Percentiles rank a stretch among this genome's conserved stretches.
Evolutionary conservation across 2,888 invertebrate genomes (phyloP).

Genomic region (Tetramorium bicarinatum): DNA sequence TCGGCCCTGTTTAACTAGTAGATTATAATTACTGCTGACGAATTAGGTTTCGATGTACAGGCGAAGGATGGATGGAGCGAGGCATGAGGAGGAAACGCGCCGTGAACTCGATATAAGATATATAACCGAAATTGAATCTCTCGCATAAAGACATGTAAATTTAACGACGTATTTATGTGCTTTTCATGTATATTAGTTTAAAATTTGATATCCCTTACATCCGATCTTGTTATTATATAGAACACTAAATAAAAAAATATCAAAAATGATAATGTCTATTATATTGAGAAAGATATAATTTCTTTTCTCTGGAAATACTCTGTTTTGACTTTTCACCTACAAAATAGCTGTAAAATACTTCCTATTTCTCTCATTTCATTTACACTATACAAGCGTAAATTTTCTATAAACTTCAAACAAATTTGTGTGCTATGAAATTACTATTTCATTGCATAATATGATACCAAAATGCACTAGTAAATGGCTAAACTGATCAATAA

Average conservation of each 20-base stretch:
- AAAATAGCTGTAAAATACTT: background rate
- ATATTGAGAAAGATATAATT: background rate
- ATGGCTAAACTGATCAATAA: conserved; percentile 10
- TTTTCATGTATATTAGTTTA: too few species aligned
- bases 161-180: background rate
- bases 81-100: background rate
- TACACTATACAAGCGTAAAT: background rate
- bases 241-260: background rate
- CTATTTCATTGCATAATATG: background rate
- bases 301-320: background rate
- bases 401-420: conserved; percentile 2
- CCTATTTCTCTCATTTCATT: background rate
- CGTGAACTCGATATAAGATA: conserved; percentile 4
- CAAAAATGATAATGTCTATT: background rate
- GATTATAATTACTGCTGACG: conserved; percentile 64
- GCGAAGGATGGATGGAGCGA: background rate
- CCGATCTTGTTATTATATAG: background rate
- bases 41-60: conserved; percentile 42
- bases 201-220: too few species aligned
- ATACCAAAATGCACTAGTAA: background rate
- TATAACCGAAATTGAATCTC: background rate
- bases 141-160: background rate
- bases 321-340: background rate
- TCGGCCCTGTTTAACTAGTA: conserved; percentile 53
- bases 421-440: background rate